A percentile compares a stretch with the other conserved stretches of the same genome.
Evolutionary conservation across 2,888 invertebrate genomes (phyloP).

Genomic region (Drosophila pseudotalamancana): DNA sequence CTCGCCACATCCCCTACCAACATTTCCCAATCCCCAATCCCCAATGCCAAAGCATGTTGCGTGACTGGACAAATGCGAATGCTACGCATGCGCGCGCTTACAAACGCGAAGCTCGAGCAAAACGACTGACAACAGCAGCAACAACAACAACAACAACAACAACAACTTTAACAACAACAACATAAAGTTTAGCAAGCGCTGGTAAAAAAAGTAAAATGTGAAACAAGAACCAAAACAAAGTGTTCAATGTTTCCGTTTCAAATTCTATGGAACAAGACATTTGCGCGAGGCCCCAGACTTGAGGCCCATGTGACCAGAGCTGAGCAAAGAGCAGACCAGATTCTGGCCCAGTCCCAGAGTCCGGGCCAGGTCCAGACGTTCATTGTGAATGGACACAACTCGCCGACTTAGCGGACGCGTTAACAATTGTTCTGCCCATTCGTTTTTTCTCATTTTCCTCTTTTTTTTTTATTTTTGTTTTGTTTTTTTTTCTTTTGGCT

Average conservation of each 20-base stretch:
- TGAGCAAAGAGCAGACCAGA: slow-evolving; percentile 47
- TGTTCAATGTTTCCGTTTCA: slow-evolving; percentile 83
- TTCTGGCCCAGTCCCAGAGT: slow-evolving; percentile 21
- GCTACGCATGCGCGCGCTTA: slow-evolving; percentile 83
- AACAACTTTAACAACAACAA: background rate
- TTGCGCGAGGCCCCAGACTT: slow-evolving; percentile 50
- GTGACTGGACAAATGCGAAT: slow-evolving; percentile 70
- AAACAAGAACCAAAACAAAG: slow-evolving; percentile 79
- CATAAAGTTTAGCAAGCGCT: background rate
- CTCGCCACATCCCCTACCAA: too few relatives aligned
- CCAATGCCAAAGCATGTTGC: slow-evolving; percentile 47
- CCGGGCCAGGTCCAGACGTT: slow-evolving; percentile 20
- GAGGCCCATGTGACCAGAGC: slow-evolving; percentile 31
- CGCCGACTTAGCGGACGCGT: slow-evolving; percentile 70
- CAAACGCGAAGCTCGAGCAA: slow-evolving; percentile 69
- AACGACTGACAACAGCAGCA: slow-evolving; percentile 36
- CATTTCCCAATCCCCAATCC: slow-evolving; percentile 37
- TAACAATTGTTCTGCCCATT: slow-evolving; percentile 76
- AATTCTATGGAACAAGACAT: slow-evolving; percentile 83
- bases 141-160: slow-evolving; percentile 16
- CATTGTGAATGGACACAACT: slow-evolving; percentile 63
- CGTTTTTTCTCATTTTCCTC: too few relatives aligned
- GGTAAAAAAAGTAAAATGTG: slow-evolving; percentile 55
- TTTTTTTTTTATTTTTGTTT: too few relatives aligned
- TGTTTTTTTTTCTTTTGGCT: slow-evolving; percentile 21